phyloP scores from a whole-genome alignment of 2,888 invertebrate genomes.

The Polietes domitor region DNA sequence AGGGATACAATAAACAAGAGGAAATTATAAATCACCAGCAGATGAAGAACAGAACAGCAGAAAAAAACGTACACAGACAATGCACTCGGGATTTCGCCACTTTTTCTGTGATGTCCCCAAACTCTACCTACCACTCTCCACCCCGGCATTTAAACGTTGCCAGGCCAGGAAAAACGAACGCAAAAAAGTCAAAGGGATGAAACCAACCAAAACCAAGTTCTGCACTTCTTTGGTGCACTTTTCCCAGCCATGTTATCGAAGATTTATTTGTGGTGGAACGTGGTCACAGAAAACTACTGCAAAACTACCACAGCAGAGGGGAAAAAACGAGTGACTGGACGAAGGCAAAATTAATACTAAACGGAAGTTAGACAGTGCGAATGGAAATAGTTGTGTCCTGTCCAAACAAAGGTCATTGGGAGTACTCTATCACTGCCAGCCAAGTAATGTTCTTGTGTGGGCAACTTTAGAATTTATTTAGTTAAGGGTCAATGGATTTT shows the following conservation, averaged over 20 bases:
- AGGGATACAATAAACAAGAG: constrained; percentile 41
- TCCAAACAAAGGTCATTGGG: constrained; percentile 46
- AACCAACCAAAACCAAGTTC: not conserved
- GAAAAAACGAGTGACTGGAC: not conserved
- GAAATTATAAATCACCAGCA: constrained; percentile 30
- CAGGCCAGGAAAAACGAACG: not conserved
- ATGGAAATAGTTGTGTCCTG: constrained; percentile 15
- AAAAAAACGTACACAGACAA: constrained; percentile 15
- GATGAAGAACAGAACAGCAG: not conserved
- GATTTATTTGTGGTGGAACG: constrained; percentile 56
- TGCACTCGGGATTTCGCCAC: not conserved
- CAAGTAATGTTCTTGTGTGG: not conserved
- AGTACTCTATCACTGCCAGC: not conserved
- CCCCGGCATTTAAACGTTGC: not conserved
- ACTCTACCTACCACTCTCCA: too few species aligned
- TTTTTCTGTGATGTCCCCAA: constrained; percentile 2
- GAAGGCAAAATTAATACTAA: constrained; percentile 52
- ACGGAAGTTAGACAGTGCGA: constrained; percentile 37
- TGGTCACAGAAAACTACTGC: constrained; percentile 19
- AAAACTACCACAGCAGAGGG: not conserved
- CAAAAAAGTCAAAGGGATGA: not conserved
- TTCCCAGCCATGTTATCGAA: constrained; percentile 44
- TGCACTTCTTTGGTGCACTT: constrained; percentile 37
- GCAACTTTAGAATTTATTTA: constrained; percentile 32
- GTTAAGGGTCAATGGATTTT: constrained; percentile 49